phyloP scores from a whole-genome alignment of 2,888 invertebrate species.

The Lamellibrachia satsuma region DNA sequence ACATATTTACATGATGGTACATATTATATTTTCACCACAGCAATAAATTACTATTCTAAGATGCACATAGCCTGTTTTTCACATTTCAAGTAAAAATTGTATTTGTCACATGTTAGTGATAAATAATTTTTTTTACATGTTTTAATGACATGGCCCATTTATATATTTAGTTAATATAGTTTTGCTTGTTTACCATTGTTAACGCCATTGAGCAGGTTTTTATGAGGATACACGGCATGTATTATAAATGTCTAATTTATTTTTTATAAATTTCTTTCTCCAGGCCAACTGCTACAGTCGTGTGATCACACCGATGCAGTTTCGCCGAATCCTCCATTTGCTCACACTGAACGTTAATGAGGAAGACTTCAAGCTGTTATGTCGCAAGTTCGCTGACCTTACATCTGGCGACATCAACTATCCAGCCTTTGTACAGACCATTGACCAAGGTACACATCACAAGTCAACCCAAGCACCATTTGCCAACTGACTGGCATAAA shows the following conservation, averaged over 20 bases:
- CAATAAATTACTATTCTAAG: too few relatives aligned
- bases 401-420: constrained; percentile 64
- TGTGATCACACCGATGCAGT: constrained; percentile 63
- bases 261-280: not conserved
- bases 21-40: not conserved
- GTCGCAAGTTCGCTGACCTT: constrained; percentile 63
- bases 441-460: constrained; percentile 57
- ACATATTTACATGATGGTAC: not conserved
- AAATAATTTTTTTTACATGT: not conserved
- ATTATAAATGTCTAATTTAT: constrained; percentile 20
- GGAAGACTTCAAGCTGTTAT: constrained; percentile 61
- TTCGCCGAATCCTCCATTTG: constrained; percentile 64
- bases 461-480: not conserved
- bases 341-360: constrained; percentile 58
- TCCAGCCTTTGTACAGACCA: constrained; percentile 65
- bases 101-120: not conserved
- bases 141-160: too few relatives aligned
- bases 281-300: constrained; percentile 65
- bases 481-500: not conserved
- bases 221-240: not conserved
- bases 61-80: not conserved
- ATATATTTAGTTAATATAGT: too few relatives aligned
- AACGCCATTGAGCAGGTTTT: not conserved
- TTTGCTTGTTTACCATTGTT: not conserved
- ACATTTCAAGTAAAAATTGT: not conserved